Percentiles rank a stretch among this genome's conserved stretches.
phyloP scores from a whole-genome alignment of 2,888 invertebrate species.

The Plebejus anna region DNA sequence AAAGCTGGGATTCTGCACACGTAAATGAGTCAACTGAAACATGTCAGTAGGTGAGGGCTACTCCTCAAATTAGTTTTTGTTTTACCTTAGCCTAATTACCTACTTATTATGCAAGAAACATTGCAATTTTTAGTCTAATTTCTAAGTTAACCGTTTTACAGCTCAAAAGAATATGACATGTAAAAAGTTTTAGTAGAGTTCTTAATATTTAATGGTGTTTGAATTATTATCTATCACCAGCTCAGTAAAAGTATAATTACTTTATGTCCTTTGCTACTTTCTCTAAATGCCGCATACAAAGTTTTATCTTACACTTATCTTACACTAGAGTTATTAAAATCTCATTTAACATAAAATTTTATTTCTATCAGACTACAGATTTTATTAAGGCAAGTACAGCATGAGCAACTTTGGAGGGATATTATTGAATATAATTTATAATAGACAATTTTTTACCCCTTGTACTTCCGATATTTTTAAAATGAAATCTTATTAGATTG shows the following conservation, averaged over 20 bases:
- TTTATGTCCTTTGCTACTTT: slow-evolving; percentile 7
- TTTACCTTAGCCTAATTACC: slow-evolving; percentile 68
- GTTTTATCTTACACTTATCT: too few species aligned
- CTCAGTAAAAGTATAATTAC: slow-evolving; percentile 11
- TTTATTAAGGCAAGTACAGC: neutral
- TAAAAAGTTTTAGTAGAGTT: too few species aligned
- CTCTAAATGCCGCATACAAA: neutral
- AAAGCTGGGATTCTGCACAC: slow-evolving; percentile 50
- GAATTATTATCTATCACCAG: slow-evolving; percentile 1
- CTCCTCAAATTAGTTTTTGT: slow-evolving; percentile 54
- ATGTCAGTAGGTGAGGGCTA: slow-evolving; percentile 76
- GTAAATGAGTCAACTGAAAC: slow-evolving; percentile 56
- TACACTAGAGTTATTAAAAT: neutral
- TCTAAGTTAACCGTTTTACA: neutral
- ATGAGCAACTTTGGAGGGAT: too few species aligned
- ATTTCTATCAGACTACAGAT: neutral
- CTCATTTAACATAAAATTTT: neutral
- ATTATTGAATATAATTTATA: too few species aligned
- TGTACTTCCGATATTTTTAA: too few species aligned
- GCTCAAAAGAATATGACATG: neutral
- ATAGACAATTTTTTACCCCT: too few species aligned
- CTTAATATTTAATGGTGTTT: neutral
- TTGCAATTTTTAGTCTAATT: neutral
- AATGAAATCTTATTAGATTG: neutral
- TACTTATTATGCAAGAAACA: neutral